Percentiles rank a stretch among this genome's conserved stretches.
Conservation (phyloP, 2,888 invertebrate species). For the Myathropa florea region DNA sequence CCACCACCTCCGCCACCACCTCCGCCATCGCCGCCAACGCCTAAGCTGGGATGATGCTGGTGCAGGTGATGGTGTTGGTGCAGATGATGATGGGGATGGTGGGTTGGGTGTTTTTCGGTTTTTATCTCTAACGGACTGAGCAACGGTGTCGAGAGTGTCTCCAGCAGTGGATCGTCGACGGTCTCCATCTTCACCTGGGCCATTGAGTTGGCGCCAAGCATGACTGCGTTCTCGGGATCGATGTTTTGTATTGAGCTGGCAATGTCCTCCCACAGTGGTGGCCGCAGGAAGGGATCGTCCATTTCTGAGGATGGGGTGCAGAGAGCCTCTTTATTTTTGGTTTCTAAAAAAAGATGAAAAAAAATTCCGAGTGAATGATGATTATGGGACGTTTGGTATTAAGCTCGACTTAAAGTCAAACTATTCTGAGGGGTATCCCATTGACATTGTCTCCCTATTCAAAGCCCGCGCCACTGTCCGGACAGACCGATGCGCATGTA, state of each 20-base stretch:
- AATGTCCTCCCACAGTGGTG: constrained; percentile 95
- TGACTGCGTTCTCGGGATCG: constrained; percentile 94
- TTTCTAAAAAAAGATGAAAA: constrained; percentile 74
- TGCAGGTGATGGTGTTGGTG: constrained; percentile 75
- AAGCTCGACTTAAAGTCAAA: too few relatives aligned
- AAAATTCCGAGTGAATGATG: too few relatives aligned
- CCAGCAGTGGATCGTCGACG: constrained; percentile 84
- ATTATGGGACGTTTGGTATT: too few relatives aligned
- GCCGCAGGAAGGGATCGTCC: constrained; percentile 93
- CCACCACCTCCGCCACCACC: constrained; percentile 12
- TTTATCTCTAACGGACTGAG: constrained; percentile 91
- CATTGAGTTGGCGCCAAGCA: constrained; percentile 84
- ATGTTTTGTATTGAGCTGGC: constrained; percentile 94
- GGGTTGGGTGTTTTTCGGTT: constrained; percentile 84
- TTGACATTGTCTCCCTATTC: too few relatives aligned
- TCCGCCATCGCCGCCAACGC: constrained; percentile 18
- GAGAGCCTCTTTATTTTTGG: constrained; percentile 80
- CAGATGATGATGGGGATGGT: constrained; percentile 76
- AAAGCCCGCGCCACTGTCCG: too few relatives aligned
- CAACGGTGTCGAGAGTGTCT: constrained; percentile 86
- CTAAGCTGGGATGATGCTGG: constrained; percentile 79
- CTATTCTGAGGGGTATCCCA: too few relatives aligned
- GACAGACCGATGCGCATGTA: too few relatives aligned
- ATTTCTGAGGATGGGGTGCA: constrained; percentile 77
- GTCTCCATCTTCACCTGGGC: constrained; percentile 90